A percentile compares a stretch with the other conserved stretches of the same genome.
Conservation (phyloP, 2,113 vertebrate genomes). For the Stigmatopora argus region DNA sequence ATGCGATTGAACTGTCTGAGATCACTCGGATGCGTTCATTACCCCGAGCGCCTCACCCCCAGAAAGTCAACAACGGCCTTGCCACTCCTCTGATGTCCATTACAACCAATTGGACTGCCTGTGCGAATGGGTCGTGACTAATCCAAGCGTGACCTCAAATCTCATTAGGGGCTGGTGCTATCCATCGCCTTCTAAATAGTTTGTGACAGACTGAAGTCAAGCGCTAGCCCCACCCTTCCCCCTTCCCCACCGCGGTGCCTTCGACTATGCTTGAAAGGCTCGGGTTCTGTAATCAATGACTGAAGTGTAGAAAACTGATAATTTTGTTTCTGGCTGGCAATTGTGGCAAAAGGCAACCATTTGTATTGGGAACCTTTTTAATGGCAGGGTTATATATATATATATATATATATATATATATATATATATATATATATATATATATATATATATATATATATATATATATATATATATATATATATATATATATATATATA, state of each 20-base stretch:
- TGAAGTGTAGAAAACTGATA: slow-evolving; percentile 21
- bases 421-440: too few relatives aligned
- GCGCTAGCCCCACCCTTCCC: slow-evolving; percentile 8
- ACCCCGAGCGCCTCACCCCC: slow-evolving; percentile 17
- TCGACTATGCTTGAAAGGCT: slow-evolving; percentile 32
- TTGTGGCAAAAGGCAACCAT: background rate
- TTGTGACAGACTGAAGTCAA: slow-evolving; percentile 57
- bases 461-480: too few relatives aligned
- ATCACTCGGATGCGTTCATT: slow-evolving; percentile 12
- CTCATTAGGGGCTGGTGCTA: slow-evolving; percentile 54
- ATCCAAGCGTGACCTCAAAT: slow-evolving; percentile 43
- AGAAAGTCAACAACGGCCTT: slow-evolving; percentile 21
- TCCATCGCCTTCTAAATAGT: slow-evolving; percentile 45
- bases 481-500: too few relatives aligned
- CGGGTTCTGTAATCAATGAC: slow-evolving; percentile 38
- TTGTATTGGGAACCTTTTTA: slow-evolving; percentile 15
- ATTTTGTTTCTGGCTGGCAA: slow-evolving; percentile 20
- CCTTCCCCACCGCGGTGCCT: background rate
- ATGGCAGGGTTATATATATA: slow-evolving; percentile 16
- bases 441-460: too few relatives aligned
- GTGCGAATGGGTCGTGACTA: slow-evolving; percentile 47
- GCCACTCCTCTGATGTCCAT: slow-evolving; percentile 48
- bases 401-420: too few relatives aligned
- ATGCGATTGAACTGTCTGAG: background rate
- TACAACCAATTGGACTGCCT: slow-evolving; percentile 57